phyloP scores from a whole-genome alignment of 30 jellyfish, hydroid and myxozoan species.

The Chrysaora quinquecirrha region DNA sequence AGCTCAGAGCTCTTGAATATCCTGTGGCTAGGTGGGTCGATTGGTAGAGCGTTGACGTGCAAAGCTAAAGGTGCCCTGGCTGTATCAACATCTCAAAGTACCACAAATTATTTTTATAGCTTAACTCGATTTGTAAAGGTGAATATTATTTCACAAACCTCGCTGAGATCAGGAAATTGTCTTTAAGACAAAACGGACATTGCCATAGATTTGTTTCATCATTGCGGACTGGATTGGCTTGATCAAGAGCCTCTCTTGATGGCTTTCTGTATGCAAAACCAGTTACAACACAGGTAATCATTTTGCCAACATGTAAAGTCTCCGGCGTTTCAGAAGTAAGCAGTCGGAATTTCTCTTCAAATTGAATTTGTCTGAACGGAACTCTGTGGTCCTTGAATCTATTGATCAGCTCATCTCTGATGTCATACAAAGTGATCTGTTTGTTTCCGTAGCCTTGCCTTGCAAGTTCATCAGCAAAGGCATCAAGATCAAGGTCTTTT shows the following conservation, averaged over 20 bases:
- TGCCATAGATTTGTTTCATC: constrained; percentile 94
- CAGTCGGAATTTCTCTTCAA: constrained; percentile 82
- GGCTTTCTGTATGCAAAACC: constrained; percentile 97
- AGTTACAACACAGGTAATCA: constrained; percentile 91
- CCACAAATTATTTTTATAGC: no score
- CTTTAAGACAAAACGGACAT: constrained; percentile 93
- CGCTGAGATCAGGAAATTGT: constrained; percentile 92
- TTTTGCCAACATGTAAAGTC: constrained; percentile 77
- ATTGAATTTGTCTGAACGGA: constrained; percentile 64
- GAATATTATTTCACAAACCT: no score
- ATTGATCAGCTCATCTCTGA: constrained; percentile 90
- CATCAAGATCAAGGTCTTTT: constrained; percentile 92
- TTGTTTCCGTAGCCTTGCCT: constrained; percentile 98
- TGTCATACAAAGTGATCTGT: constrained; percentile 91
- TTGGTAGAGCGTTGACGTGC: no score
- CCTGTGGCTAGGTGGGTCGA: no score
- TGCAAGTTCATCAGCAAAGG: constrained; percentile 97
- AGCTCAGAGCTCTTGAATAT: no score
- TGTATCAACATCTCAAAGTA: no score
- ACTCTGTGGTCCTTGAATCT: constrained; percentile 92
- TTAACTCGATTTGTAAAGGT: no score
- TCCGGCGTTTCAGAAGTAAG: constrained; percentile 90
- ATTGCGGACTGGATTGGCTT: constrained; percentile 94
- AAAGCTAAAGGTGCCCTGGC: no score
- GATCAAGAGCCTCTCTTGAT: constrained; percentile 89